Conservation (phyloP, 2,888 invertebrate species). For the Pharmacophagus antenor region DNA sequence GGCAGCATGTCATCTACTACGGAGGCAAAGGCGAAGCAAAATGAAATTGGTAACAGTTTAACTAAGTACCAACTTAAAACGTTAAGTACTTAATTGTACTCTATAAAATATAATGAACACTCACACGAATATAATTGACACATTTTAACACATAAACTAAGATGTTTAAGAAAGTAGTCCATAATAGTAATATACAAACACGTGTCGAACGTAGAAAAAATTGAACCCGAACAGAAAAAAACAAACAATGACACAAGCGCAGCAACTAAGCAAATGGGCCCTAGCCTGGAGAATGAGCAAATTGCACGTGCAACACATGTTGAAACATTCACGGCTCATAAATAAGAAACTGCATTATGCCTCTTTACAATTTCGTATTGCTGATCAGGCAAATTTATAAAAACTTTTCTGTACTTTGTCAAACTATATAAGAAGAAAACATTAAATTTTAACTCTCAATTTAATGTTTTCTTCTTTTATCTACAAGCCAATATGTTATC, state of each 20-base stretch:
- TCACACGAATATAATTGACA: background rate
- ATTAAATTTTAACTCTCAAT: too few relatives aligned
- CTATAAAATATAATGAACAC: too few relatives aligned
- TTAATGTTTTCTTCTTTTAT: too few relatives aligned
- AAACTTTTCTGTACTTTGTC: background rate
- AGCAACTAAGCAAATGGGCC: slow-evolving; percentile 18
- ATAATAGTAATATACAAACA: slow-evolving; percentile 16
- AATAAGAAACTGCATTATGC: slow-evolving; percentile 8
- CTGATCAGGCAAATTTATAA: background rate
- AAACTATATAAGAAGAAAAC: too few relatives aligned
- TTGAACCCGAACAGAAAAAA: slow-evolving; percentile 14
- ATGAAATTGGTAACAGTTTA: too few relatives aligned
- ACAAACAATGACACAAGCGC: slow-evolving; percentile 24
- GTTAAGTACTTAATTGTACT: too few relatives aligned
- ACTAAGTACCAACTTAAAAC: too few relatives aligned
- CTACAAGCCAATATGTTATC: too few relatives aligned
- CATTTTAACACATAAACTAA: background rate
- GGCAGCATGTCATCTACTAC: too few relatives aligned
- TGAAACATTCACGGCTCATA: slow-evolving; percentile 28
- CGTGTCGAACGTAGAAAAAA: slow-evolving; percentile 17
- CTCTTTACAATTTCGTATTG: slow-evolving; percentile 1
- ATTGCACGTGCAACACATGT: slow-evolving; percentile 50
- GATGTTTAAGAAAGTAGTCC: background rate
- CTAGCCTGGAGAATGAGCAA: slow-evolving; percentile 40
- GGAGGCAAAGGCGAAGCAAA: too few relatives aligned